These are phyloP conservation scores for Pangasius larnaudii DNA, from an alignment of 2,797 vertebrate genomes.

Conservation along the genomic window DNA sequence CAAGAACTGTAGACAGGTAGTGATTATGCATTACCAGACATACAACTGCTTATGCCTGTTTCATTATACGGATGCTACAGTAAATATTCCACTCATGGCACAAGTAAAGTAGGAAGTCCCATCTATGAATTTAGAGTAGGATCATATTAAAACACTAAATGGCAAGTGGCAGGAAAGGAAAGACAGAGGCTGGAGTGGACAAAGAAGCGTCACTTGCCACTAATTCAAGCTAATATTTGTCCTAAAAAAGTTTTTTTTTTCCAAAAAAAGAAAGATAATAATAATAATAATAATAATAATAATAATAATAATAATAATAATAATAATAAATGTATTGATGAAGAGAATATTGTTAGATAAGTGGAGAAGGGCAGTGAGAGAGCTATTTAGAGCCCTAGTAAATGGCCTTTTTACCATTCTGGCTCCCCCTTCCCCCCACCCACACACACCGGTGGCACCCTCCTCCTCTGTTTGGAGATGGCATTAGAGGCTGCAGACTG, in stretches of 20 bases:
- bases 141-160: constrained; percentile 49
- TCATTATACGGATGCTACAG: constrained; percentile 42
- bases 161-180: constrained; percentile 33
- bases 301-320: constrained; percentile 46
- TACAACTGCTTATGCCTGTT: constrained; percentile 13
- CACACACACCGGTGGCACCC: constrained; percentile 63
- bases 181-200: constrained; percentile 35
- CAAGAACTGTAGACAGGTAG: neutral
- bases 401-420: constrained; percentile 94
- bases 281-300: constrained; percentile 30
- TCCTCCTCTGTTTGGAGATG: constrained; percentile 81
- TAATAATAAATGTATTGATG: constrained; percentile 76
- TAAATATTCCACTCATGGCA: constrained; percentile 50
- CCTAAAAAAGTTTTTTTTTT: constrained; percentile 61
- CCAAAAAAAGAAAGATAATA: neutral
- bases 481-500: constrained; percentile 99
- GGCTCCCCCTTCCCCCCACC: constrained; percentile 56
- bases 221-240: constrained; percentile 64
- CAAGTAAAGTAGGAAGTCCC: constrained; percentile 34
- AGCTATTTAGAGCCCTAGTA: constrained; percentile 93
- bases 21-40: neutral
- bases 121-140: constrained; percentile 43
- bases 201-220: constrained; percentile 58
- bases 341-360: constrained; percentile 83
- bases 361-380: constrained; percentile 84